phyloP scores from a whole-genome alignment of 1,140 invertebrate species.

The Drosophila micromelanica region DNA sequence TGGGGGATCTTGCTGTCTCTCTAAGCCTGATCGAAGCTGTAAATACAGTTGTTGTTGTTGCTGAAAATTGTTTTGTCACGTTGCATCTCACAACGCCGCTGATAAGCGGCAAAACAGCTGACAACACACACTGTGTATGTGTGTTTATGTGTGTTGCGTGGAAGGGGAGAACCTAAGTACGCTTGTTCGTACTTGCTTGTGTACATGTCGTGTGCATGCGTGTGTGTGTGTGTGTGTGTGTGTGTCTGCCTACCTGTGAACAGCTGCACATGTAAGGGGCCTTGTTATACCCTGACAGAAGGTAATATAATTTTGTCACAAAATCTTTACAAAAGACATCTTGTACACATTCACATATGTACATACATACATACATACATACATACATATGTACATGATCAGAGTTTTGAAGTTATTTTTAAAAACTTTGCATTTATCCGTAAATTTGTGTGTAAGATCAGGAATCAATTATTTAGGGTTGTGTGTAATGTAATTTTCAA shows the following conservation, averaged over 20 bases:
- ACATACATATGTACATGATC: neutral
- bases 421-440: too few relatives aligned
- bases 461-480: too few relatives aligned
- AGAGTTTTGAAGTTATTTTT: too few relatives aligned
- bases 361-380: slow-evolving; percentile 6
- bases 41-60: slow-evolving; percentile 11
- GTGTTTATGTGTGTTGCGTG: too few relatives aligned
- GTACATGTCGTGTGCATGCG: slow-evolving; percentile 10
- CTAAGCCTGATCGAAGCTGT: slow-evolving; percentile 29
- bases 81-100: slow-evolving; percentile 5
- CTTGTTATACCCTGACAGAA: slow-evolving; percentile 9
- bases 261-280: slow-evolving; percentile 66
- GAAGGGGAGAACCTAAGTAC: neutral
- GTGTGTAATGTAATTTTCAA: too few relatives aligned
- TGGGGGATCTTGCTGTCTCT: slow-evolving; percentile 31
- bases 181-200: slow-evolving; percentile 46
- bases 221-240: slow-evolving; percentile 12
- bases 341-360: neutral
- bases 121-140: slow-evolving; percentile 3
- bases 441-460: too few relatives aligned
- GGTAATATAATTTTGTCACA: slow-evolving; percentile 1
- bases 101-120: slow-evolving; percentile 44
- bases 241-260: slow-evolving; percentile 59
- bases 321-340: neutral
- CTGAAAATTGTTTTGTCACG: slow-evolving; percentile 11